Evolutionary conservation across 2,888 invertebrate genomes (phyloP).

Genomic region (Macrophya annulata): DNA sequence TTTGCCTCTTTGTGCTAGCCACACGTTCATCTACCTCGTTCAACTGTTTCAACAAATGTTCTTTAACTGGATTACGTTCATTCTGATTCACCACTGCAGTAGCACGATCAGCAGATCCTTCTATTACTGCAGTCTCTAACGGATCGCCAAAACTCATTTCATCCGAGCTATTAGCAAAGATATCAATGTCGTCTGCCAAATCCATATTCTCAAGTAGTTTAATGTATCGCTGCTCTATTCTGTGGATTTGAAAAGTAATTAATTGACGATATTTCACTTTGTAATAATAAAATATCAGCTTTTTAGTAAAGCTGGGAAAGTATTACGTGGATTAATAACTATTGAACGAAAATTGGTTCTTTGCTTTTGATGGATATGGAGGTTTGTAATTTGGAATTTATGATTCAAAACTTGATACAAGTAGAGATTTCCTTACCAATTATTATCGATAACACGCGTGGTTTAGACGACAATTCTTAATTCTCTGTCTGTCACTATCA

Average conservation of each 20-base stretch:
- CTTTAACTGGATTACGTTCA: constrained; percentile 70
- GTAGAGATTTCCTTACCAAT: not conserved
- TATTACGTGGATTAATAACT: not conserved
- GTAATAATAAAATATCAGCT: not conserved
- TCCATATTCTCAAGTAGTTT: constrained; percentile 20
- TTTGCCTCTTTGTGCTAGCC: constrained; percentile 64
- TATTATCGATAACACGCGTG: not conserved
- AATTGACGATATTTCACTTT: not conserved
- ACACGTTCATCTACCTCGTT: constrained; percentile 66
- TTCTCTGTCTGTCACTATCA: not conserved
- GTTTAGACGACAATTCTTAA: not conserved
- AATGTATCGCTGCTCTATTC: not conserved
- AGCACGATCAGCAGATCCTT: not conserved
- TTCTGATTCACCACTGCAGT: not conserved
- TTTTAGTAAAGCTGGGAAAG: not conserved
- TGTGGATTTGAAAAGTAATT: not conserved
- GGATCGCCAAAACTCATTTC: not conserved
- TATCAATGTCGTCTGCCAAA: constrained; percentile 15
- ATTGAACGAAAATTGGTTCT: not conserved
- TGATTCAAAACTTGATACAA: not conserved
- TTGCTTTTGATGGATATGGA: not conserved
- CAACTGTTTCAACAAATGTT: constrained; percentile 69
- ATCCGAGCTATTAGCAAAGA: constrained; percentile 39
- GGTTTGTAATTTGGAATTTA: not conserved
- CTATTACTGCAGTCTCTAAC: constrained; percentile 1